Base-by-base conservation (phyloP, 30 jellyfish, hydroid and myxozoan species). In the Pseudorhiza aurosa region DNA sequence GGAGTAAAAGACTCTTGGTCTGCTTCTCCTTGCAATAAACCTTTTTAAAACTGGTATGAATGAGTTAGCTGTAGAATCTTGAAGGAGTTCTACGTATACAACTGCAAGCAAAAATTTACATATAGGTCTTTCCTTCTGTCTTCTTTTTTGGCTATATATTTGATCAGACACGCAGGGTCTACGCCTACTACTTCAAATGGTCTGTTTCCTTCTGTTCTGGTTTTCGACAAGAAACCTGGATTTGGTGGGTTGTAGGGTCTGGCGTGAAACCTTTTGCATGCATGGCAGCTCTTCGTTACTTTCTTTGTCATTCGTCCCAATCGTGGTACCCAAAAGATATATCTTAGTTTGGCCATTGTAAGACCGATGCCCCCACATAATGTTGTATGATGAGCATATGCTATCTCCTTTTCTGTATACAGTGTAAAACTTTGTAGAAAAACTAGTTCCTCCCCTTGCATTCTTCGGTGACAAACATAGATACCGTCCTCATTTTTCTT, bases 161-260 rank as follows among this genome's bases (percentile, higher is more conserved):
- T 57, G 79, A 85, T 49, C 21, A 86, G 90, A 29, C 72, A 90
- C 24, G 87, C 90, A 85, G 24, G 45, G 65, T 72, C 90, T 47
- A 72, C 83, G 8, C 86, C 87, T 26, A 59, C 62, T 22, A 85
- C 77, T 58, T 85, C 81, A 58, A 74, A 72, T 27, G 90, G 83
- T 39, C 71, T 72, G 17, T 11, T 62, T 18, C 22, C 87, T 51
- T 59, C 85, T 5, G 86, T 62, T 63, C 96, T 63, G 65, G 64
- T 82, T 47, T 39, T 45, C 17, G 96, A 90, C 29, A 85, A 67
- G 7, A 39, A 24, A 21, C 96, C 90, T 15, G 96, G 87, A 36
- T 35, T 33, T 58, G 96, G 96, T 33, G 40, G 8, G 14, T 19
- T 31, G 58, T 1, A 46, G n/a, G 95, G 90, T 65, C 10, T 22